phyloP scores from a whole-genome alignment of 2,113 vertebrate species.

The Genyomyrus donnyi region DNA sequence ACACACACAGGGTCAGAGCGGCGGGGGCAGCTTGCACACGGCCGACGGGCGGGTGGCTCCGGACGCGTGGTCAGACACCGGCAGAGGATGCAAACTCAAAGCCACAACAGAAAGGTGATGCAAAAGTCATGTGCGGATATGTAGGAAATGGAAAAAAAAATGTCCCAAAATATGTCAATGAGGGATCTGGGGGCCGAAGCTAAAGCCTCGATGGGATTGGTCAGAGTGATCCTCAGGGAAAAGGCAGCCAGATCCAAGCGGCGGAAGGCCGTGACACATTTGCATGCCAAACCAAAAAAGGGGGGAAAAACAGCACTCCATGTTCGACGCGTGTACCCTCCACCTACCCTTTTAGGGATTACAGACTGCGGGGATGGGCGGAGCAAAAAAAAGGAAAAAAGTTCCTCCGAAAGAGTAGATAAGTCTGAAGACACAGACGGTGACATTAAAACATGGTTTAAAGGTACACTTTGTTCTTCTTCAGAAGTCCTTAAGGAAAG shows the following conservation, averaged over 20 bases:
- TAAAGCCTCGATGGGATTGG: not conserved
- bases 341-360: not conserved
- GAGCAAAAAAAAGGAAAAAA: not conserved
- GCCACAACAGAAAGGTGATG: constrained; percentile 18
- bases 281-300: not conserved
- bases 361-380: constrained; percentile 8
- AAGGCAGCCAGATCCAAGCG: not conserved
- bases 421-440: constrained; percentile 1
- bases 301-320: not conserved
- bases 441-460: not conserved
- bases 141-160: not conserved
- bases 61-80: not conserved
- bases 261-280: not conserved
- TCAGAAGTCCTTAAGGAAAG: not conserved
- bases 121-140: constrained; percentile 5
- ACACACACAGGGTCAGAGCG: constrained; percentile 67
- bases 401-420: not conserved
- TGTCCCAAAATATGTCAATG: not conserved
- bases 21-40: constrained; percentile 47
- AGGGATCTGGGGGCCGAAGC: not conserved
- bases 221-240: not conserved
- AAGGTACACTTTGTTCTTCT: not conserved
- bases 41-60: not conserved
- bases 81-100: constrained; percentile 13
- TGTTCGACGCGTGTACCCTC: not conserved